phyloP scores from a whole-genome alignment of 2,888 invertebrate genomes.

The Caenorhabditis sp. region DNA sequence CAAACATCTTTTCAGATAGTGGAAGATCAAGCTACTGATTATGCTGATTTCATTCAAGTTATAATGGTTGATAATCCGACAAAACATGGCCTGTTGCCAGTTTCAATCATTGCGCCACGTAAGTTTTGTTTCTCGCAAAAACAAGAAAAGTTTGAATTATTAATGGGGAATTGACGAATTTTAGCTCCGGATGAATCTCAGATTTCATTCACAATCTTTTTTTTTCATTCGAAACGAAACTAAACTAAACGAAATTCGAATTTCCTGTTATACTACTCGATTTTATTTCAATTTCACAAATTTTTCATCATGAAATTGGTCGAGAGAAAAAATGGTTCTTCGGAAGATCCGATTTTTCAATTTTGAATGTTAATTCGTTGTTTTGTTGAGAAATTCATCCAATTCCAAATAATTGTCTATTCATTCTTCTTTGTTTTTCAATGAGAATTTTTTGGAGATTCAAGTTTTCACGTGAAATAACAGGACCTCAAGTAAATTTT shows the following conservation, averaged over 20 bases:
- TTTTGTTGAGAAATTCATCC: too few relatives aligned
- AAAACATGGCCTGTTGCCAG: slow-evolving; percentile 46
- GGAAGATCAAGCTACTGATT: slow-evolving; percentile 45
- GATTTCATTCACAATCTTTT: not conserved
- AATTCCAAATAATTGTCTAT: too few relatives aligned
- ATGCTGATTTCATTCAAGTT: slow-evolving; percentile 43
- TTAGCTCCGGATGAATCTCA: not conserved
- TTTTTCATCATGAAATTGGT: too few relatives aligned
- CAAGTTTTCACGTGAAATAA: too few relatives aligned
- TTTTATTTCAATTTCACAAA: not conserved
- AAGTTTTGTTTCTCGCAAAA: slow-evolving; percentile 13
- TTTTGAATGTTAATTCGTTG: too few relatives aligned
- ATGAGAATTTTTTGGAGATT: too few relatives aligned
- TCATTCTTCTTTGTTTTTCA: too few relatives aligned
- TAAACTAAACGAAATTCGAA: not conserved
- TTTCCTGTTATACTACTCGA: not conserved
- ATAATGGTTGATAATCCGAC: slow-evolving; percentile 39
- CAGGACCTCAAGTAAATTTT: too few relatives aligned
- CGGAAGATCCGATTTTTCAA: too few relatives aligned
- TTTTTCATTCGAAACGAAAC: not conserved
- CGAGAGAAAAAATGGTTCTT: too few relatives aligned
- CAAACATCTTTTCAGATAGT: slow-evolving; percentile 37
- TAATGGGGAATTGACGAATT: not conserved
- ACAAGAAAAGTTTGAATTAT: not conserved
- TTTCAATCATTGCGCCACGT: slow-evolving; percentile 46